Percentiles rank a stretch among this genome's conserved stretches.
Conservation (phyloP, 2,113 vertebrate genomes). For the Eulacestoma nigropectus region DNA sequence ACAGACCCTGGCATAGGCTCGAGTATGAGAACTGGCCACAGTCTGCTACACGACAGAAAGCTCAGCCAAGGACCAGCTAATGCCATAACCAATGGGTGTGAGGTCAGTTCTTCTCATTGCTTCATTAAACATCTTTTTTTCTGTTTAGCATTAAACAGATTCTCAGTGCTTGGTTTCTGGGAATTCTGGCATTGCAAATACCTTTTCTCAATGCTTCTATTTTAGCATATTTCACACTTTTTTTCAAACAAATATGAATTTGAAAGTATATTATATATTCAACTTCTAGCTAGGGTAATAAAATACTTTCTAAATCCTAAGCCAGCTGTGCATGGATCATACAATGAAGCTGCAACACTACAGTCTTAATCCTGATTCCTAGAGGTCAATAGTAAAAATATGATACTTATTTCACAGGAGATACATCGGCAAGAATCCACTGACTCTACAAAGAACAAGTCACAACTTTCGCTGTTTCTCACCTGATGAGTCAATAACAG, state of each 20-base stretch:
- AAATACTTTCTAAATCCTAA: neutral
- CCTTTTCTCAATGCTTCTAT: neutral
- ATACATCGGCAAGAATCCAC: neutral
- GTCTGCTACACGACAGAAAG: neutral
- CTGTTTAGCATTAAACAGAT: neutral
- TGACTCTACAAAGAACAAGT: neutral
- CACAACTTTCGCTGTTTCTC: neutral
- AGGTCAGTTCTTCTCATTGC: neutral
- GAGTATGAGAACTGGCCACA: neutral
- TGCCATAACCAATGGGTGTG: neutral
- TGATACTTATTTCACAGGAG: neutral
- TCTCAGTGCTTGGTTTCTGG: neutral
- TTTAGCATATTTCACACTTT: neutral
- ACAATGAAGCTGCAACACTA: neutral
- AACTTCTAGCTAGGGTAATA: neutral
- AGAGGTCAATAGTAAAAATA: neutral
- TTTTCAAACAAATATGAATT: neutral
- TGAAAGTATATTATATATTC: neutral
- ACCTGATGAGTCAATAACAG: neutral
- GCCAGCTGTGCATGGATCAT: neutral
- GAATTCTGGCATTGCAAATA: neutral
- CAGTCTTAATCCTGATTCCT: neutral
- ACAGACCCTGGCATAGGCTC: neutral
- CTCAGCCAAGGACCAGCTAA: neutral
- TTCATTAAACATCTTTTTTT: neutral